phyloP scores from a whole-genome alignment of 2,888 invertebrate species.

The Thereva unica region DNA sequence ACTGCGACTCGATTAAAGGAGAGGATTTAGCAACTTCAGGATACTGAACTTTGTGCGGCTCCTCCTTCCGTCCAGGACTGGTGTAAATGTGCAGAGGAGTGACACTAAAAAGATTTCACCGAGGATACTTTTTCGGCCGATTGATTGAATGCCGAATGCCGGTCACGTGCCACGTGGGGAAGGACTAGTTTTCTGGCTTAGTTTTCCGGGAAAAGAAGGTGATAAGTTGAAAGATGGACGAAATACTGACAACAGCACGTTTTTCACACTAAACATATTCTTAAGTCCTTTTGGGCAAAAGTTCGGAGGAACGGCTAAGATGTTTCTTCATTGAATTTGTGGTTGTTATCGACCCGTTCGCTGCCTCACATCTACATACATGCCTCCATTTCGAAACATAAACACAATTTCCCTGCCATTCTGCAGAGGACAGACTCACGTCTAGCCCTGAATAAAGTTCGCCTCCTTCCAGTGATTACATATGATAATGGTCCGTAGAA shows the following conservation, averaged over 20 bases:
- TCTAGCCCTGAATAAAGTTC: background rate
- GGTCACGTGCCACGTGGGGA: slow-evolving; percentile 3
- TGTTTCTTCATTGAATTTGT: background rate
- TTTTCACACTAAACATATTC: slow-evolving; percentile 21
- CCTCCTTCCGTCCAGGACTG: background rate
- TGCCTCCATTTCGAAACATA: background rate
- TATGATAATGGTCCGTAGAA: slow-evolving; percentile 35
- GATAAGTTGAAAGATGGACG: slow-evolving; percentile 19
- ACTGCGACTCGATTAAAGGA: background rate
- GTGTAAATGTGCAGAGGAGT: background rate
- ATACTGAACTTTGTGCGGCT: background rate
- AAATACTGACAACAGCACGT: slow-evolving; percentile 18
- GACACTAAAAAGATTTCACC: slow-evolving; percentile 20
- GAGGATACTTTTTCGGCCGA: background rate
- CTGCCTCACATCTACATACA: background rate
- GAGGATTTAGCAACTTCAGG: slow-evolving; percentile 5
- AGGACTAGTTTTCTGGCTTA: background rate
- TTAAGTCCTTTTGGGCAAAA: background rate
- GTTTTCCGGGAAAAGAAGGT: background rate
- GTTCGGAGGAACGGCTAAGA: background rate
- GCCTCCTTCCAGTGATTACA: slow-evolving; percentile 23
- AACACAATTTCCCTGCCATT: background rate
- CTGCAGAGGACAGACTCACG: background rate
- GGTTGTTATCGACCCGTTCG: background rate
- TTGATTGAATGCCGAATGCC: slow-evolving; percentile 16